Conservation (phyloP, 2,888 invertebrate genomes). For the Nipponacmea schrenckii region DNA sequence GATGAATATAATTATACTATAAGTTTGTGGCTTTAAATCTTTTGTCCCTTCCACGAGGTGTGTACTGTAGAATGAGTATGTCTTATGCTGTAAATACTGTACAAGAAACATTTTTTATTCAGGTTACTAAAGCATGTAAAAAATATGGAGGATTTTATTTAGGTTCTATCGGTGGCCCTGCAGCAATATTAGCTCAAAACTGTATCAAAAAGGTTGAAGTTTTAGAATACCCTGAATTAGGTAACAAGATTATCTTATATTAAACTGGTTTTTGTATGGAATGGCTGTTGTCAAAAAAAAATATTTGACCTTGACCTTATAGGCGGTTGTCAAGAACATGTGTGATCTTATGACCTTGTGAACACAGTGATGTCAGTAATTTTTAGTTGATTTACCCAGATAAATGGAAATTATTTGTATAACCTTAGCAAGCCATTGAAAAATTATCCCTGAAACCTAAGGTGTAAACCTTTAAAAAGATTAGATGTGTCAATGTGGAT, state of each 20-base stretch:
- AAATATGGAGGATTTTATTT: constrained; percentile 68
- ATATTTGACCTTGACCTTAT: neutral
- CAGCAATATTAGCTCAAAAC: constrained; percentile 67
- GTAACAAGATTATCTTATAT: too few relatives aligned
- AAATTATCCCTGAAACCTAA: too few relatives aligned
- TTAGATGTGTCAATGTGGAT: too few relatives aligned
- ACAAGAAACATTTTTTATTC: neutral
- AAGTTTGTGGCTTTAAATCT: neutral
- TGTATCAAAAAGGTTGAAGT: constrained; percentile 68
- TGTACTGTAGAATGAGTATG: too few relatives aligned
- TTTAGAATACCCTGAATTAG: constrained; percentile 67
- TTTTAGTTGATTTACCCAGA: too few relatives aligned
- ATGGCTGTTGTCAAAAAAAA: neutral
- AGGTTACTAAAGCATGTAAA: constrained; percentile 68
- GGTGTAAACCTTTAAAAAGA: too few relatives aligned
- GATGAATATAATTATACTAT: too few relatives aligned
- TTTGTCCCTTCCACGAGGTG: neutral
- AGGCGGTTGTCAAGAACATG: neutral
- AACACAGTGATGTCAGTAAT: too few relatives aligned
- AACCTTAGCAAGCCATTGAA: too few relatives aligned
- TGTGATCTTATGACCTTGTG: neutral
- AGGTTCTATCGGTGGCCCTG: constrained; percentile 68
- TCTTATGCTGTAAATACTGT: too few relatives aligned
- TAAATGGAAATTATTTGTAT: too few relatives aligned
- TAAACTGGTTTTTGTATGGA: too few relatives aligned